Evolutionary conservation across 2,797 vertebrate species (phyloP).

Genomic region (Bovichtus variegatus): DNA sequence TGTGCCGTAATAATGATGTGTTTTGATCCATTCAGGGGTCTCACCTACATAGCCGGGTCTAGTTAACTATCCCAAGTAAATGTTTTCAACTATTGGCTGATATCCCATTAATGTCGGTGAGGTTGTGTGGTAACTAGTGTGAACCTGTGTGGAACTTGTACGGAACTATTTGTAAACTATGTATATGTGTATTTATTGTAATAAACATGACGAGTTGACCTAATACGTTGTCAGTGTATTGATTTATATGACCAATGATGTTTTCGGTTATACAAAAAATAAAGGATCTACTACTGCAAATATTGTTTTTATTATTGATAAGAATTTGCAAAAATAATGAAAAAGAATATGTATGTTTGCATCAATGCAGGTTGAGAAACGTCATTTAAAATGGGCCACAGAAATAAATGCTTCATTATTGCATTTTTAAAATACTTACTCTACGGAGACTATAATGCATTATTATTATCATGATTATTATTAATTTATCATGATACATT

Average conservation of each 20-base stretch:
- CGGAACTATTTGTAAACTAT: conserved; percentile 82
- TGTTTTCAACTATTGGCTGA: conserved; percentile 27
- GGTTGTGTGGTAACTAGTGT: conserved; percentile 38
- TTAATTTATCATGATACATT: not conserved
- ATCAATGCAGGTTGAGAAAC: not conserved
- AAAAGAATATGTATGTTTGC: not conserved
- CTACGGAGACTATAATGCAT: not conserved
- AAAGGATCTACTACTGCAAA: not conserved
- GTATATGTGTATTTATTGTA: conserved; percentile 99
- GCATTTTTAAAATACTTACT: not conserved
- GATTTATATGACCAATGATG: not conserved
- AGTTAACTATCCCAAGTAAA: conserved; percentile 17
- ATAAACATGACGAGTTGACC: conserved; percentile 84
- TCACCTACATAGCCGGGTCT: conserved; percentile 14
- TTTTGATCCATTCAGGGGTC: conserved; percentile 27
- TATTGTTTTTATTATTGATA: not conserved
- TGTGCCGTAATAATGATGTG: conserved; percentile 31
- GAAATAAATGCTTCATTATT: fast-evolving
- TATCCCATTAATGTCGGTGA: conserved; percentile 47
- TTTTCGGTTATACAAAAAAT: not conserved
- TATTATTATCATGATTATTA: not conserved
- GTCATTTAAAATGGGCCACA: not conserved
- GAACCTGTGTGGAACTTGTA: conserved; percentile 53
- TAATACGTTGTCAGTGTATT: conserved; percentile 25
- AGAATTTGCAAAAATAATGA: not conserved